Evolutionary conservation across 1,140 invertebrate genomes (phyloP), one percentile per base, ranked within the genome.

Genomic region (Chionoecetes opilio): DNA sequence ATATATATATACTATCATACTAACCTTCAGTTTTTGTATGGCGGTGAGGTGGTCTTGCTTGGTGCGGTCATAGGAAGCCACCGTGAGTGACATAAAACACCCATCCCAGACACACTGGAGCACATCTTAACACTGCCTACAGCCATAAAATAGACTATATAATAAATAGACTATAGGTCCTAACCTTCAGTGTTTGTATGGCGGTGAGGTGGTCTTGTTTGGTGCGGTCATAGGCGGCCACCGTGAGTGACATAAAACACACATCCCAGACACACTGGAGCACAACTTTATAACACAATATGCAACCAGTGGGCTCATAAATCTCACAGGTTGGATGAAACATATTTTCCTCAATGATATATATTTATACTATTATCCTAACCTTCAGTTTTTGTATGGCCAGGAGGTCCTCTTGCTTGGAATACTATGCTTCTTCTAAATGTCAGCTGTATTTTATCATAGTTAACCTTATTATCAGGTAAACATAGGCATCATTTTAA

Each of bases 61-160:
- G 8, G 98, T 96, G 93, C 98, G 97, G 96, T 99, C 98, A 96
- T 99, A 98, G 95, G 98, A 98, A 1, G 98, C 98, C 38, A 99
- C 98, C 0, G 98, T 98, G 92, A 98, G 97, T 0, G 98, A 99
- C n/a, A n/a, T n/a, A n/a, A n/a, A n/a, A n/a, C n/a, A n/a, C n/a
- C n/a, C n/a, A n/a, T n/a, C n/a, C n/a, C n/a, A n/a, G n/a, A n/a
- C n/a, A n/a, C n/a, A n/a, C n/a, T n/a, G n/a, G n/a, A n/a, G n/a
- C n/a, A n/a, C n/a, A n/a, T n/a, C n/a, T n/a, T n/a, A n/a, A n/a
- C n/a, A n/a, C n/a, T n/a, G n/a, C n/a, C n/a, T n/a, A n/a, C n/a
- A n/a, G n/a, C n/a, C n/a, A n/a, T n/a, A n/a, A n/a, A n/a, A n/a
- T n/a, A n/a, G n/a, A n/a, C n/a, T n/a, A n/a, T n/a, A n/a, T n/a